Base-by-base conservation (phyloP, 2,113 vertebrate species). In the Chrysochloris asiatica region DNA sequence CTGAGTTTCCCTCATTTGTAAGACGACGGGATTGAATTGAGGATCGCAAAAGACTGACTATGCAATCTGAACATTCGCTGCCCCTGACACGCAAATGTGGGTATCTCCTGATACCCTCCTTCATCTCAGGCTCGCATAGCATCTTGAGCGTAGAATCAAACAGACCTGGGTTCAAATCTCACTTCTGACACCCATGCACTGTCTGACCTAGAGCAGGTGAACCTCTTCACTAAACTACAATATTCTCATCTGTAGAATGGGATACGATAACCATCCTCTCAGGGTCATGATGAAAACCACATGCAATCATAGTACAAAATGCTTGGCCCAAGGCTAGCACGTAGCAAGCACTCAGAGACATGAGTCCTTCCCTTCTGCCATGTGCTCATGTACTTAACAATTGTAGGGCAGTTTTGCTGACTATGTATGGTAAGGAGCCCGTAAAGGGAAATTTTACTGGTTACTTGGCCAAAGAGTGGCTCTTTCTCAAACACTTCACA, bases 311-410 rank as follows among this genome's bases (percentile, higher is more conserved):
- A 4, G 30, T 4, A 36, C 7, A 28, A 76, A 83, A 38, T 73
- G 43, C 52, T 86, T 0, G 4, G n/a, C 43, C 82, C 36, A 30
- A 19, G 72, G 36, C 83, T 63, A 73, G 24, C 72, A 9, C 1
- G 0, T 2, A 28, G 45, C 71, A 47, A 48, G 43, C 8, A 5
- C n/a, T 10, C 4, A 0, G 24, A 12, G 22, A 21, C 4, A 1
- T 0, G 38, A 43, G 6, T 12, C 65, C 28, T 59, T 43, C 41
- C 72, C 22, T 48, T 3, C 54, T 76, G 59, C 8, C 8, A 1
- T 0, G 1, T 4, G 16, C 41, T 54, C 41, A 14, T 2, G 10
- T 6, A 10, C 48, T 54, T 8, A 8, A n/a, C 65, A 28, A 43
- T 7, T 24, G 3, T 1, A 17, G 10, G 30, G 36, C 3, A 0